These are phyloP conservation scores for Hiodon tergisus DNA, from an alignment of 2,113 vertebrate species.

Conservation along the genomic window DNA sequence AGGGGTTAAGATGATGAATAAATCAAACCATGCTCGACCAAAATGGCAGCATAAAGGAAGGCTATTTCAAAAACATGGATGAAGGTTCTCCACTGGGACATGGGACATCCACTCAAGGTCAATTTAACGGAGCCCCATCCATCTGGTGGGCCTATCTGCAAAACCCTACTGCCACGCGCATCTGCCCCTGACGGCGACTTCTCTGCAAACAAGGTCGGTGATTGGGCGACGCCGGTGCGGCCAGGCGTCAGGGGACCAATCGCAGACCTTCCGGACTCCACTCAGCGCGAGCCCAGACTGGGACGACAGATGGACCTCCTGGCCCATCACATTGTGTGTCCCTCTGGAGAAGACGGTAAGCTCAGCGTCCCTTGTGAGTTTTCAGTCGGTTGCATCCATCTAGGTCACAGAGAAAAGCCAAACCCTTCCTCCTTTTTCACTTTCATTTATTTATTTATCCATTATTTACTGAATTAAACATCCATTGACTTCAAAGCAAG, in stretches of 20 bases:
- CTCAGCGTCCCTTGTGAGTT: not conserved
- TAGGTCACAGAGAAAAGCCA: not conserved
- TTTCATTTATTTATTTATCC: not conserved
- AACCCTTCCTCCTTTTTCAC: not conserved
- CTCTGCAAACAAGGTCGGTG: no score
- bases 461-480: not conserved
- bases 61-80: conserved; percentile 1
- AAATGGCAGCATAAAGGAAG: not conserved
- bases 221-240: no score
- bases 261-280: not conserved
- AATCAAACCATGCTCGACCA: no score
- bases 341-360: not conserved
- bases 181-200: no score
- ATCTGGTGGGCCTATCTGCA: not conserved
- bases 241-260: no score
- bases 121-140: not conserved
- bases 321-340: not conserved
- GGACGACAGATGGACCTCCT: conserved; percentile 26
- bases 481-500: no score
- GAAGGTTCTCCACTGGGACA: not conserved
- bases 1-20: no score
- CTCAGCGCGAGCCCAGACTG: conserved; percentile 16
- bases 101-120: not conserved
- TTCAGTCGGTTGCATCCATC: not conserved
- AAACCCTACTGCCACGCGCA: no score